Evolutionary conservation across 2,888 invertebrate genomes (phyloP).

Genomic region (Chalcis sispes): DNA sequence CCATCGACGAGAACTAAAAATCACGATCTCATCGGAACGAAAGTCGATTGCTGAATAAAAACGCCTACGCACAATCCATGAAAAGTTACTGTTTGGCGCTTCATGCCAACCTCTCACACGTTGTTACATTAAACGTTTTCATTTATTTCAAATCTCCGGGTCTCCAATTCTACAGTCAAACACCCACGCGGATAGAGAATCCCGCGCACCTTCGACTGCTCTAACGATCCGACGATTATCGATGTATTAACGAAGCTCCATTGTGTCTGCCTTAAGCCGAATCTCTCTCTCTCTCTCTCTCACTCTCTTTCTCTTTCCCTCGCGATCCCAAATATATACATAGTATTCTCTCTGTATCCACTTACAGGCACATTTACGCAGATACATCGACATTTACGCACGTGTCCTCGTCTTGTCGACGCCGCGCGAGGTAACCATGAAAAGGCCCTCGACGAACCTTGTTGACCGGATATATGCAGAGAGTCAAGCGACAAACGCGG

Average conservation of each 20-base stretch:
- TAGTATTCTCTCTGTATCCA: too few species aligned
- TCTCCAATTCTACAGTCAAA: background rate
- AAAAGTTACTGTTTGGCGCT: too few species aligned
- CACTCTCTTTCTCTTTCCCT: too few species aligned
- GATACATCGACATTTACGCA: too few species aligned
- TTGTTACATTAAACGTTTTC: background rate
- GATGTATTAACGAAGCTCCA: slow-evolving; percentile 46
- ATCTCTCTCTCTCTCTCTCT: background rate
- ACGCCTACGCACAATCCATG: background rate
- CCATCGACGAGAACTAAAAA: too few species aligned
- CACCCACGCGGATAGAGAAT: background rate
- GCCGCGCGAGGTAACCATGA: too few species aligned
- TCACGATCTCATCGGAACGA: too few species aligned
- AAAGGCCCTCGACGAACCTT: background rate
- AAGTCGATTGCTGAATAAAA: background rate
- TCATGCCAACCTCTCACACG: too few species aligned
- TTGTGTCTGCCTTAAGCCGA: slow-evolving; percentile 26
- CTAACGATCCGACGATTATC: slow-evolving; percentile 43
- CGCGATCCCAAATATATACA: background rate
- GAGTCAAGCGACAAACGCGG: background rate
- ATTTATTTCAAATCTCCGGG: background rate
- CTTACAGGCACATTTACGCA: too few species aligned
- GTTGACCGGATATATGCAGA: background rate
- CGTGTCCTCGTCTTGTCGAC: too few species aligned
- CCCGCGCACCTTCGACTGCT: slow-evolving; percentile 2